Percentiles rank a stretch among this genome's conserved stretches.
phyloP scores from a whole-genome alignment of 2,797 vertebrate species.

The Tachyglossus aculeatus region DNA sequence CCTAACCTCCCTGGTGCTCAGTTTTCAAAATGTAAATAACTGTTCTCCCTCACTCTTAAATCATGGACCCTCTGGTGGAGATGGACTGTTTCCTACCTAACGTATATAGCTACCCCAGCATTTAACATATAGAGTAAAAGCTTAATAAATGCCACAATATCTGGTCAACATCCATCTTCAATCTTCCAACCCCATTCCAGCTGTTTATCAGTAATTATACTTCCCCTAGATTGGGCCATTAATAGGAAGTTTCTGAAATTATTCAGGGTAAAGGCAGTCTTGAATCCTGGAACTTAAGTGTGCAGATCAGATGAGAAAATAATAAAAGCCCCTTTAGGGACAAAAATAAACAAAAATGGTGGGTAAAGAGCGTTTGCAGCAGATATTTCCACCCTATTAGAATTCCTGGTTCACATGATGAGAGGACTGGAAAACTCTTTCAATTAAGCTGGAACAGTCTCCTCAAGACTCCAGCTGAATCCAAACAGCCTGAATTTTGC shows the following conservation, averaged over 20 bases:
- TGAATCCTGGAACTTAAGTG: slow-evolving; percentile 17
- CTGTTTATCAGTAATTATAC: slow-evolving; percentile 3
- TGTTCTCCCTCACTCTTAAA: too few relatives aligned
- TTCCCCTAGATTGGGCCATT: slow-evolving; percentile 10
- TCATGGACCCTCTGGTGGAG: too few relatives aligned
- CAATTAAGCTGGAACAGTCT: slow-evolving; percentile 53
- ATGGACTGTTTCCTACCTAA: too few relatives aligned
- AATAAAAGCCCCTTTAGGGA: slow-evolving; percentile 36
- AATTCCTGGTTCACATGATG: slow-evolving; percentile 6
- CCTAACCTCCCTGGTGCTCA: too few relatives aligned
- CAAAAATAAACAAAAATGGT: slow-evolving; percentile 33
- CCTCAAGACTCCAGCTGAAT: slow-evolving; percentile 52
- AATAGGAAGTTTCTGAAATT: slow-evolving; percentile 2
- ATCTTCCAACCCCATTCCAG: neutral
- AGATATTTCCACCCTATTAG: neutral
- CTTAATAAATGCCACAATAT: too few relatives aligned
- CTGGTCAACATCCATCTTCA: too few relatives aligned
- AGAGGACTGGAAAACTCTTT: slow-evolving; percentile 52
- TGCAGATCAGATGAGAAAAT: slow-evolving; percentile 19
- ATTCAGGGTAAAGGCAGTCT: slow-evolving; percentile 2
- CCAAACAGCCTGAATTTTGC: too few relatives aligned
- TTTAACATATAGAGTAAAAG: too few relatives aligned
- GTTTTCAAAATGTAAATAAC: too few relatives aligned
- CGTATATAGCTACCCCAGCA: too few relatives aligned
- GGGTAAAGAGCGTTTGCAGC: neutral